Percentiles rank a stretch among this genome's conserved stretches.
Conservation (phyloP, 2,113 vertebrate genomes). For the Rhinichthys klamathensis region DNA sequence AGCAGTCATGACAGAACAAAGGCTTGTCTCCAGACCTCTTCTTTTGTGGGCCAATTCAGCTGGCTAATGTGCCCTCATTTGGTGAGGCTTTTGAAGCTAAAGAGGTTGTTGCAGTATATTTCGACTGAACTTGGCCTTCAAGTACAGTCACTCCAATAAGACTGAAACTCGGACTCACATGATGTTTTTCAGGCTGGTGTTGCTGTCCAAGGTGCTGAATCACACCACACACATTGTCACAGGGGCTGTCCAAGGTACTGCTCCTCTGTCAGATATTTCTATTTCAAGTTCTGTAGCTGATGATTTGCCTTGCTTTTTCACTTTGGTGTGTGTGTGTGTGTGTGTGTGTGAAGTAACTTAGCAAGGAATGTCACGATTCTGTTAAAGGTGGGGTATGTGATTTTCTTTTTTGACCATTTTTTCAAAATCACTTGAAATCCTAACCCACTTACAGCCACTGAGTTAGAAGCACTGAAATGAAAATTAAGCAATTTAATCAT, state of each 20-base stretch:
- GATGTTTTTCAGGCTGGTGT: constrained; percentile 40
- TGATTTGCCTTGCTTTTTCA: not conserved
- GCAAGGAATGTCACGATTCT: too few relatives aligned
- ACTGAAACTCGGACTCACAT: constrained; percentile 36
- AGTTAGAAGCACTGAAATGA: too few relatives aligned
- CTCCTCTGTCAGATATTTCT: not conserved
- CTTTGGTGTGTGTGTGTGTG: not conserved
- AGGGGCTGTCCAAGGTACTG: constrained; percentile 52
- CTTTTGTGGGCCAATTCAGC: constrained; percentile 16
- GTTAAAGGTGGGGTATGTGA: too few relatives aligned
- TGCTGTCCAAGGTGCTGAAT: constrained; percentile 60
- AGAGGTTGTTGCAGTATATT: constrained; percentile 20
- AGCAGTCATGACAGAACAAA: constrained; percentile 5
- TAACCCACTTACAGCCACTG: too few relatives aligned
- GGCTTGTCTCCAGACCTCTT: constrained; percentile 16
- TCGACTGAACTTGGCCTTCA: constrained; percentile 36
- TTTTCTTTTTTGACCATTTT: too few relatives aligned
- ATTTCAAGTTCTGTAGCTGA: not conserved
- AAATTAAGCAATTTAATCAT: too few relatives aligned
- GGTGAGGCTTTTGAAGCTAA: constrained; percentile 6
- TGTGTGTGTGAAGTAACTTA: too few relatives aligned
- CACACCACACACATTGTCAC: constrained; percentile 43
- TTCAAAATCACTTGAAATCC: too few relatives aligned
- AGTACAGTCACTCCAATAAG: constrained; percentile 38
- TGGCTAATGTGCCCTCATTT: constrained; percentile 21